Conservation (phyloP, 2,797 vertebrate species). For the Cynopterus sphinx region DNA sequence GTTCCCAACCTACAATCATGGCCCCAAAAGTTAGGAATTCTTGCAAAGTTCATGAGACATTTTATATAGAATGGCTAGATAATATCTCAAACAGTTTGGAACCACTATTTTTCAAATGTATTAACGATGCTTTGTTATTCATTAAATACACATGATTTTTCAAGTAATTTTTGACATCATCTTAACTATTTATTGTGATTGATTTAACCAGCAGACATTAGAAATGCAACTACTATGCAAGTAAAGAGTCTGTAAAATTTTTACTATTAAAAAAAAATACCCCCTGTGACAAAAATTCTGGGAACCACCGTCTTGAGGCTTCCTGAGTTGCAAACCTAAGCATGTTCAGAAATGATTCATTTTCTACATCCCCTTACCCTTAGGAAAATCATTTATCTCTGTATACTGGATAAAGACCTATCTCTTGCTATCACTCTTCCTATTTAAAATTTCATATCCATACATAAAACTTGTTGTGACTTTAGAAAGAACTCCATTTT, state of each 20-base stretch:
- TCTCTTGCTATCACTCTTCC: slow-evolving; percentile 57
- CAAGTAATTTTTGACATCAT: slow-evolving; percentile 10
- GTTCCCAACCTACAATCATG: neutral
- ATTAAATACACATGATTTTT: neutral
- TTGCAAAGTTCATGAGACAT: neutral
- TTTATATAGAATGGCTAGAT: slow-evolving; percentile 22
- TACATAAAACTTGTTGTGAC: slow-evolving; percentile 71
- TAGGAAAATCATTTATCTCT: slow-evolving; percentile 65
- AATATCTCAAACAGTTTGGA: slow-evolving; percentile 6
- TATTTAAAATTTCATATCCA: slow-evolving; percentile 70
- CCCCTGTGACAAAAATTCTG: slow-evolving; percentile 1
- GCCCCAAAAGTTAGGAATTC: neutral
- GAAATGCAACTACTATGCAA: neutral
- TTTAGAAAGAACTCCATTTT: slow-evolving; percentile 68
- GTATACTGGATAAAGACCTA: slow-evolving; percentile 63
- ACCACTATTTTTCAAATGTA: neutral
- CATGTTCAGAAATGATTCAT: slow-evolving; percentile 64
- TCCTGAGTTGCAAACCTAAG: slow-evolving; percentile 55
- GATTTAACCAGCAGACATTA: slow-evolving; percentile 20
- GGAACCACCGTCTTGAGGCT: neutral
- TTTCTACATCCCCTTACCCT: slow-evolving; percentile 41
- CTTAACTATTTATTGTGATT: slow-evolving; percentile 30
- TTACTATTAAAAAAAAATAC: slow-evolving; percentile 49
- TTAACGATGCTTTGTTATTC: neutral
- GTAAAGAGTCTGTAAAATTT: neutral